These are phyloP conservation scores for Ichneumoninae sp. DNA, from an alignment of 2,888 invertebrate genomes.

Conservation along the genomic window DNA sequence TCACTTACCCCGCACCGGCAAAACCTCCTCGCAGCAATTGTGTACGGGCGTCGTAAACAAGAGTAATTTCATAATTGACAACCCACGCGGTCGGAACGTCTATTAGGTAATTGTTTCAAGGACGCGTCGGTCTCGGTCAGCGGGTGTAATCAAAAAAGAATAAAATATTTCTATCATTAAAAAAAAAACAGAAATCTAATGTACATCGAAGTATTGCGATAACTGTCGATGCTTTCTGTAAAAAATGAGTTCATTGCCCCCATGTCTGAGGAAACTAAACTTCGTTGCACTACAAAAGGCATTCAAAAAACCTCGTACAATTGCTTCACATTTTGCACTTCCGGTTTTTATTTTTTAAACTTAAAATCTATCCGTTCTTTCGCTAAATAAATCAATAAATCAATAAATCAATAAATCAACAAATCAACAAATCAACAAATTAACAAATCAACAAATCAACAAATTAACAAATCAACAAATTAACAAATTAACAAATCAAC, in stretches of 20 bases:
- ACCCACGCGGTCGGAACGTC: slow-evolving; percentile 74
- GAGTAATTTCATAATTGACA: slow-evolving; percentile 80
- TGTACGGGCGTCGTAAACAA: slow-evolving; percentile 73
- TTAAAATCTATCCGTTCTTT: not conserved
- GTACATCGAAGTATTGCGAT: not conserved
- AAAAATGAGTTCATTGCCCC: not conserved
- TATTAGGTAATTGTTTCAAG: slow-evolving; percentile 78
- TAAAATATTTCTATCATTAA: slow-evolving; percentile 30
- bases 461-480: too few species aligned
- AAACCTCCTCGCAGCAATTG: slow-evolving; percentile 58
- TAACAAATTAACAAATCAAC: too few species aligned
- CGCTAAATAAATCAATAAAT: too few species aligned
- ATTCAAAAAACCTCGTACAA: not conserved
- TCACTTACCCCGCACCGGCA: not conserved
- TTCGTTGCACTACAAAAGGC: not conserved
- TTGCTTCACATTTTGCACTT: not conserved
- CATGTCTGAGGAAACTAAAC: not conserved
- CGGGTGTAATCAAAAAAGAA: slow-evolving; percentile 42
- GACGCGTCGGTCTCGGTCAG: slow-evolving; percentile 60
- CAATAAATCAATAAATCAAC: too few species aligned
- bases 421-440: too few species aligned
- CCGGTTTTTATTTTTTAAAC: not conserved
- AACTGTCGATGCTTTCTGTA: not conserved
- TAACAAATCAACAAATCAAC: too few species aligned
- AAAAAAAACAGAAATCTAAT: not conserved